Base-by-base conservation (phyloP, 2,113 vertebrate genomes). In the Caloenas nicobarica region DNA sequence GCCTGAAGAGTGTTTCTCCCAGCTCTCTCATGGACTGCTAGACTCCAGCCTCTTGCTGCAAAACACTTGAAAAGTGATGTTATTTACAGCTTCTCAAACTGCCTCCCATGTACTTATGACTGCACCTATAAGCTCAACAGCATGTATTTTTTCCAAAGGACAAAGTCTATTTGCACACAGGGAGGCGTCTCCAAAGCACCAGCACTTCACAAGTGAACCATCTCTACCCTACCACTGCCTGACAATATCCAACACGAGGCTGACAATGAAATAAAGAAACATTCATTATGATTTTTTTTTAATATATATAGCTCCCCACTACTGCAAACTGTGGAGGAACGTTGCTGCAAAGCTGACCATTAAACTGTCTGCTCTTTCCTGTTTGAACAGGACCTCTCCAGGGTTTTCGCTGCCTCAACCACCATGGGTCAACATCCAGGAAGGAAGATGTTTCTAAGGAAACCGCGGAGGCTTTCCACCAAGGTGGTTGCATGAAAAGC, bases 351-450 rank as follows among this genome's bases (percentile, higher is more conserved):
- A 97, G 95, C 96, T 95, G 86, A 95, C 98, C 97, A 98, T 98
- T 98, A 98, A 98, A 97, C 97, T 98, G 98, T 98, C 98, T 98
- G 89, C 95, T 97, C 96, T 93, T 98, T 98, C 98, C 98, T 98
- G 98, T 98, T 97, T 98, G 97, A 98, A 98, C 97, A 98, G 97
- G 95, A 97, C 95, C 97, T 97, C 98, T 98, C 97, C 97, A 96
- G 98, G 98, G 97, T 89, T 78, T 81, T 61, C 86, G 94, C 92
- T 95, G 96, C 97, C 96, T 97, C 96, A 95, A 84, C 91, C 95
- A 97, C 93, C 92, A 8, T 82, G 95, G 97, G 93, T 98, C 97
- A 97, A 96, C 95, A 96, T 98, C 96, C 97, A 98, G 98, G 98
- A 98, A 98, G 98, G 97, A 98, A 98, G 98, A 98, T 90, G 96